Percentiles rank a stretch among this genome's conserved stretches.
phyloP scores from a whole-genome alignment of 2,797 vertebrate species.

The Todus mexicanus region DNA sequence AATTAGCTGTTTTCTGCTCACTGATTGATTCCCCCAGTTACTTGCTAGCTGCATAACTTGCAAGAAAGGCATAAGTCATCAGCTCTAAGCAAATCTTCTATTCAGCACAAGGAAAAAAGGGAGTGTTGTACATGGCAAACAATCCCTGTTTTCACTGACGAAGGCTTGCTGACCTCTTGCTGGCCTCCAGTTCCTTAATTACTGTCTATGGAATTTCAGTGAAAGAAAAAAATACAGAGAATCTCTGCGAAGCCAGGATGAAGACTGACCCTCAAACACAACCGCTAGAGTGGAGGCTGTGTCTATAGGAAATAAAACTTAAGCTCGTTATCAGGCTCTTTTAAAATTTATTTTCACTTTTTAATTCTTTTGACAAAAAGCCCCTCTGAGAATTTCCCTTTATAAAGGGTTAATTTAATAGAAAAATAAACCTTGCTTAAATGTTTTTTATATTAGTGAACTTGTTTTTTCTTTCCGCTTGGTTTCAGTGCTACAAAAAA shows the following conservation, averaged over 20 bases:
- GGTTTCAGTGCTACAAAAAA: neutral
- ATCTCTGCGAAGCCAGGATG: conserved; percentile 67
- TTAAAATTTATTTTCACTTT: neutral
- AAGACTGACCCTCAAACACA: conserved; percentile 63
- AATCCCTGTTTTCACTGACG: conserved; percentile 89
- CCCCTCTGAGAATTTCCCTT: neutral
- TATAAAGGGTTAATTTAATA: conserved; percentile 5
- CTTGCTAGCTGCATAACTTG: conserved; percentile 74
- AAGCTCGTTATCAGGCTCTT: neutral
- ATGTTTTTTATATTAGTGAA: conserved; percentile 54
- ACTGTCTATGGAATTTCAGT: conserved; percentile 90
- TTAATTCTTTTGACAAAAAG: conserved; percentile 12
- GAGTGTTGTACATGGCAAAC: conserved; percentile 89
- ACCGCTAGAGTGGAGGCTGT: conserved; percentile 26
- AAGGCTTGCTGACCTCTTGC: conserved; percentile 86
- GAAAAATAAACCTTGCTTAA: conserved; percentile 61
- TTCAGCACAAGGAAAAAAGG: conserved; percentile 88
- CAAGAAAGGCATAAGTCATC: conserved; percentile 83
- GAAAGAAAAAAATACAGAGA: conserved; percentile 74
- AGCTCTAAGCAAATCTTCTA: conserved; percentile 81
- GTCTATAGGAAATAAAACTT: conserved; percentile 49
- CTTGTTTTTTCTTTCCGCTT: neutral
- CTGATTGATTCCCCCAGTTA: conserved; percentile 67
- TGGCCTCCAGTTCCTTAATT: conserved; percentile 91
- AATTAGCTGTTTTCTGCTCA: conserved; percentile 76